phyloP scores from a whole-genome alignment of 1,140 invertebrate genomes.

The Aethina tumida region DNA sequence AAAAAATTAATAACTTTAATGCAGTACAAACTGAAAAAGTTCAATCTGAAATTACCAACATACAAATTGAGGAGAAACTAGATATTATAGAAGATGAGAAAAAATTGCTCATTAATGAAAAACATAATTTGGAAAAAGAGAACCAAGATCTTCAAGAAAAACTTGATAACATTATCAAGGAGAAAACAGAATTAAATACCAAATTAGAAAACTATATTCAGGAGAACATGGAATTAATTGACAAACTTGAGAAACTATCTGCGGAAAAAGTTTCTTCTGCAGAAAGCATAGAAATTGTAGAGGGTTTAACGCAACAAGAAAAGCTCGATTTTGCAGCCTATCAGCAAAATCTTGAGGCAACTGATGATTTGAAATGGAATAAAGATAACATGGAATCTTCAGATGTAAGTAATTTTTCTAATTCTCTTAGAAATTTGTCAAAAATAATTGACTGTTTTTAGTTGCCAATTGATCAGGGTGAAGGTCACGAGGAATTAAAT shows the following conservation, averaged over 20 bases:
- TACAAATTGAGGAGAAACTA: conserved; percentile 58
- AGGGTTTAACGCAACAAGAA: conserved; percentile 52
- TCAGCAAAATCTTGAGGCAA: conserved; percentile 28
- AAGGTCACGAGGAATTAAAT: conserved; percentile 33
- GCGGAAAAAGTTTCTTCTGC: conserved; percentile 54
- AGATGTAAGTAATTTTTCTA: neutral
- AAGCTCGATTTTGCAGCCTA: conserved; percentile 37
- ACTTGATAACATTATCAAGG: conserved; percentile 44
- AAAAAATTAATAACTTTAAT: conserved; percentile 35
- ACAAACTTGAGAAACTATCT: conserved; percentile 55
- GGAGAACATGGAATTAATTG: conserved; percentile 56
- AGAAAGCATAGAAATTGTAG: conserved; percentile 59
- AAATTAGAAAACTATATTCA: conserved; percentile 52
- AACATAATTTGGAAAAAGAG: conserved; percentile 39
- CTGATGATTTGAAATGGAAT: conserved; percentile 1
- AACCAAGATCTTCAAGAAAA: conserved; percentile 44
- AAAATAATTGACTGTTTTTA: conserved; percentile 5
- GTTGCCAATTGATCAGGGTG: conserved; percentile 15
- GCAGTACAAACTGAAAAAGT: conserved; percentile 51
- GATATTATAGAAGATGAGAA: conserved; percentile 42
- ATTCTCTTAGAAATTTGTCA: neutral
- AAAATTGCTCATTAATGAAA: conserved; percentile 23
- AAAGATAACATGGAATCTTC: conserved; percentile 1
- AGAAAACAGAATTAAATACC: conserved; percentile 44
- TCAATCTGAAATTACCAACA: conserved; percentile 59